Evolutionary conservation across 2,888 invertebrate species (phyloP).

Genomic region (Drosophila antonietae): DNA sequence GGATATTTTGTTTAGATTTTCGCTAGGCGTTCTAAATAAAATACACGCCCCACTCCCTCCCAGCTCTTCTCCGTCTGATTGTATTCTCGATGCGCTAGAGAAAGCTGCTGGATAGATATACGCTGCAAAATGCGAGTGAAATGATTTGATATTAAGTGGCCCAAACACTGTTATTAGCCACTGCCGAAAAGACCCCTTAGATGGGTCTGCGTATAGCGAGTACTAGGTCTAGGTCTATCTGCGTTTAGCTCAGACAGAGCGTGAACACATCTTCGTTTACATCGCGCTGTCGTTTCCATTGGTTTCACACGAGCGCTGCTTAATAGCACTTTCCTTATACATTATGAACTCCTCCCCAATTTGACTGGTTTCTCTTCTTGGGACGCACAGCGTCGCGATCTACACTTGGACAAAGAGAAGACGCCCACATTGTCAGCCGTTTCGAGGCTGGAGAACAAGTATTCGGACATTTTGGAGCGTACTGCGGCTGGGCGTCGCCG

Average conservation of each 20-base stretch:
- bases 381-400: constrained; percentile 75
- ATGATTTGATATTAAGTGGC: constrained; percentile 62
- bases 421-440: constrained; percentile 86
- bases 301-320: constrained; percentile 77
- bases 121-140: constrained; percentile 56
- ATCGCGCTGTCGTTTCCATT: constrained; percentile 61
- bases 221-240: constrained; percentile 36
- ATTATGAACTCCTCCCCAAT: constrained; percentile 47
- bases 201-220: constrained; percentile 33
- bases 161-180: constrained; percentile 68
- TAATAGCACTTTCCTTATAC: constrained; percentile 71
- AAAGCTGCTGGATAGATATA: constrained; percentile 55
- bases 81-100: constrained; percentile 39
- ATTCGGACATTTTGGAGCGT: constrained; percentile 90
- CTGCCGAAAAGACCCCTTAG: constrained; percentile 67
- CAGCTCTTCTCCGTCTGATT: neutral
- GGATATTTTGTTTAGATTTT: constrained; percentile 77
- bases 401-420: constrained; percentile 83
- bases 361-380: constrained; percentile 63
- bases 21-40: constrained; percentile 70
- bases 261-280: constrained; percentile 37
- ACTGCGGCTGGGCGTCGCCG: constrained; percentile 87
- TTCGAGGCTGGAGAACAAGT: constrained; percentile 91
- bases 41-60: constrained; percentile 27
- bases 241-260: constrained; percentile 57